A percentile compares a stretch with the other conserved stretches of the same genome.
Conservation (phyloP, 2,888 invertebrate genomes). For the Andrena flavipes region DNA sequence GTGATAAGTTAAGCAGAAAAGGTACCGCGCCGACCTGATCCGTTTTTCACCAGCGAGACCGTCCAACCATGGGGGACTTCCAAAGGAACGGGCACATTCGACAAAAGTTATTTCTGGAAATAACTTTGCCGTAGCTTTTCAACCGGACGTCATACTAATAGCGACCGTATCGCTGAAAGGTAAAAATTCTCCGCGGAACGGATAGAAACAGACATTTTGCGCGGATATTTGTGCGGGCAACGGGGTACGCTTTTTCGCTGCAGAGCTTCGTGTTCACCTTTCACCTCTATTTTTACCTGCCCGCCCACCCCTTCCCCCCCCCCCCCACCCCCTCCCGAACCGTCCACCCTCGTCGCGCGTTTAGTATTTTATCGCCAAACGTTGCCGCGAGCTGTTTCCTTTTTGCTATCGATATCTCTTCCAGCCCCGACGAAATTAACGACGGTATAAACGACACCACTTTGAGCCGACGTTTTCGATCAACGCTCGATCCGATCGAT, state of each 20-base stretch:
- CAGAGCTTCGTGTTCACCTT: constrained; percentile 39
- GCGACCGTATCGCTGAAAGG: constrained; percentile 68
- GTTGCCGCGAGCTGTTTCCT: constrained; percentile 63
- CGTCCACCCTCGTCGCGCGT: constrained; percentile 10
- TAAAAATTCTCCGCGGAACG: constrained; percentile 46
- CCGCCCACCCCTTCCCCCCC: neutral
- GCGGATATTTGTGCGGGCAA: constrained; percentile 59
- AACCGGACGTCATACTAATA: constrained; percentile 67
- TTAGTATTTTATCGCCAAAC: constrained; percentile 62
- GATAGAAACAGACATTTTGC: constrained; percentile 50
- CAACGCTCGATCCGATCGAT: constrained; percentile 38
- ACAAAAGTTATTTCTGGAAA: constrained; percentile 43
- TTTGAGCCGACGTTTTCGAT: constrained; percentile 41
- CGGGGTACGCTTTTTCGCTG: constrained; percentile 52
- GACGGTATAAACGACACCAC: constrained; percentile 62
- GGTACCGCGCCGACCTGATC: neutral
- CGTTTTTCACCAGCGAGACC: neutral
- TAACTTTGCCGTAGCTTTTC: constrained; percentile 47
- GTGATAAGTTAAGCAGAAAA: constrained; percentile 50
- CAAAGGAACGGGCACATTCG: constrained; percentile 20
- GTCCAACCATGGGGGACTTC: neutral
- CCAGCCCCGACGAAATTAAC: constrained; percentile 62
- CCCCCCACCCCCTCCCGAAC: neutral
- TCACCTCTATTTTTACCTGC: constrained; percentile 50
- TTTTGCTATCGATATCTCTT: constrained; percentile 65